Base-by-base conservation (phyloP, 2,113 vertebrate species). In the Pterocles orientalis region DNA sequence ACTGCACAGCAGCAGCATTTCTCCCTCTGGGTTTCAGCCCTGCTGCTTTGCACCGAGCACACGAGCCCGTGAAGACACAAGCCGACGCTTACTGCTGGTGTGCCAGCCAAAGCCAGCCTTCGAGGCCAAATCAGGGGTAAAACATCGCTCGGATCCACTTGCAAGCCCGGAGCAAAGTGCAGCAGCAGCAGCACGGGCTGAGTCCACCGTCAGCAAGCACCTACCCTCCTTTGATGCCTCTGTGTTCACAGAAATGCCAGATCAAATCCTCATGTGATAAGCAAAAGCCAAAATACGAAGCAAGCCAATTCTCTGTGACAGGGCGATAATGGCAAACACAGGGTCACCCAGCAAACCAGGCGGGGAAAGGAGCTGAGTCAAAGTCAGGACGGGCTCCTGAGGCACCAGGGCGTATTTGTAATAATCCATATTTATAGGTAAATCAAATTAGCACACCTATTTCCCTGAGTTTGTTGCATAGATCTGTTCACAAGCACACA, bases 71-170 rank as follows among this genome's bases (percentile, higher is more conserved):
- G 14, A 29, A 25, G 47, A 26, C 9, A 4, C 4, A 0, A 65
- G 18, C 23, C 61, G 6, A 1, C 0, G 7, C 8, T 23, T 10
- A 3, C 10, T 39, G 62, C 41, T 72, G 73, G 3, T 13, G 29
- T 4, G 3, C 41, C 70, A 79, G 73, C 73, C 71, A 75, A 39
- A 31, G 10, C 31, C 8, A 13, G 47, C 79, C 43, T 11, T 7
- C 0, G 1, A 65, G 65, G 25, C 25, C 56, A 66, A 14, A 39
- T 18, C 9, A 24, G 51, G 11, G 31, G 47, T 7, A 19, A 64
- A 57, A 26, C 0, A 1, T 26, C 33, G 43, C 57, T 25, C 19
- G 50, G 28, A 28, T 0, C 21, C 60, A 23, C 47, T 4, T 7
- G 50, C 10, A 66, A 56, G 45, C 68, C 39, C 34, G 1, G 0